Evolutionary conservation across 2,797 vertebrate genomes (phyloP), one percentile per base, ranked within the genome.

Genomic region (Acanthurus leucopareius): DNA sequence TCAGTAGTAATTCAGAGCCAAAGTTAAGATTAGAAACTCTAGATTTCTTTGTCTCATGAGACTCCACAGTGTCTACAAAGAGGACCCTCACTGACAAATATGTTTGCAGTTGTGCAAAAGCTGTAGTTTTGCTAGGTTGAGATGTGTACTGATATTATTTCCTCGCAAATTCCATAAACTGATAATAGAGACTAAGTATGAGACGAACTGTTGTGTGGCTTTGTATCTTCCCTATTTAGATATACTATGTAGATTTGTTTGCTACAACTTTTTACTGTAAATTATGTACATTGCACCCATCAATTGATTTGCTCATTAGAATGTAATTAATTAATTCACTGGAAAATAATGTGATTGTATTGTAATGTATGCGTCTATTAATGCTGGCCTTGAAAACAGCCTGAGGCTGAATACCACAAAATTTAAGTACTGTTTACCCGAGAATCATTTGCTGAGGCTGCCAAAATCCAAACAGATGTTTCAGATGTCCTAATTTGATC

Each of bases 401-500:
- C 59, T 13, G 20, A 44, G 73, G 60, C 38, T 73, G 19, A 63
- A 79, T 17, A 61, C 15, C 35, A 19, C 20, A 74, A 63, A 71
- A 65, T 69, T 68, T 32, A 76, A 79, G 77, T 57, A 28, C 15
- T 49, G n/a, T 76, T 32, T 48, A 19, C 13, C 69, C 11, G 60
- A 80, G 35, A 74, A 64, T 73, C 32, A 28, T 48, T 87, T 77
- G 40, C 69, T 60, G 44, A 77, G 47, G 44, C 4, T 83, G 65
- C 71, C 57, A 68, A 66, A 77, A 52, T 48, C 73, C 17, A 7
- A 80, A 79, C 83, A 87, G 80, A 84, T 87, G 73, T 88, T 83
- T 72, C 44, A 72, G 62, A 87, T 89, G 79, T 77, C 81, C 74
- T 90, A 71, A 89, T 90, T 91, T 89, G 66, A 89, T 86, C 62